These are phyloP conservation scores for Chrysemys picta DNA, from an alignment of 2,113 vertebrate species.

Conservation along the genomic window DNA sequence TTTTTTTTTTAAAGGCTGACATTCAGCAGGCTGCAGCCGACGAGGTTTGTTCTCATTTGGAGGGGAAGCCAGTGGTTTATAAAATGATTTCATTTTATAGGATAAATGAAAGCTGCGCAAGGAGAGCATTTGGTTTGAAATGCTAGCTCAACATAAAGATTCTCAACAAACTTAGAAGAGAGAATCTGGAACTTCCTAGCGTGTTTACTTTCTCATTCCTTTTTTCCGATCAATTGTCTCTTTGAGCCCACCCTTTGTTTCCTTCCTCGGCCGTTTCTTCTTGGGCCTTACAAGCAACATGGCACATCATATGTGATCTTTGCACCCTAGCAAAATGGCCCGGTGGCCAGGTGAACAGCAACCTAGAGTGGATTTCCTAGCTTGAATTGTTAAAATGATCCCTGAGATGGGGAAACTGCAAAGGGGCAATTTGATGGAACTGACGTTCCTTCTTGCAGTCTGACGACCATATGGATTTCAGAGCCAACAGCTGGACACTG, in stretches of 20 bases:
- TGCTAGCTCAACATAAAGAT: background rate
- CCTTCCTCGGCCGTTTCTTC: background rate
- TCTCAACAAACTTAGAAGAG: background rate
- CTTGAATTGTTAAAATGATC: background rate
- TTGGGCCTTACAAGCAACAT: background rate
- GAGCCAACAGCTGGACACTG: constrained; percentile 9
- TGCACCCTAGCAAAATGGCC: background rate
- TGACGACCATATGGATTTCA: constrained; percentile 16
- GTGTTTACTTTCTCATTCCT: background rate
- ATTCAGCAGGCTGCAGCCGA: background rate
- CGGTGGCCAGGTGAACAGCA: background rate
- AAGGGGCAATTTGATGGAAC: background rate
- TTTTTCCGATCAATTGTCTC: background rate
- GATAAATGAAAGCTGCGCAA: background rate
- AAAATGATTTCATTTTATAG: constrained; percentile 25
- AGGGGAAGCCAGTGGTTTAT: background rate
- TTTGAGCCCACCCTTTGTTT: background rate
- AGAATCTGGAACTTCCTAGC: background rate
- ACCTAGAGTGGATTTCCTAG: background rate
- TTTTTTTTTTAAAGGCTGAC: background rate
- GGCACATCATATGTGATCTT: background rate
- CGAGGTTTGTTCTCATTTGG: background rate
- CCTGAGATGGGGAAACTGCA: background rate
- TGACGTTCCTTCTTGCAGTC: background rate
- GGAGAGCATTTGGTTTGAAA: constrained; percentile 30